A percentile compares a stretch with the other conserved stretches of the same genome.
Evolutionary conservation across 2,113 vertebrate genomes (phyloP).

Genomic region (Colinus virginianus): DNA sequence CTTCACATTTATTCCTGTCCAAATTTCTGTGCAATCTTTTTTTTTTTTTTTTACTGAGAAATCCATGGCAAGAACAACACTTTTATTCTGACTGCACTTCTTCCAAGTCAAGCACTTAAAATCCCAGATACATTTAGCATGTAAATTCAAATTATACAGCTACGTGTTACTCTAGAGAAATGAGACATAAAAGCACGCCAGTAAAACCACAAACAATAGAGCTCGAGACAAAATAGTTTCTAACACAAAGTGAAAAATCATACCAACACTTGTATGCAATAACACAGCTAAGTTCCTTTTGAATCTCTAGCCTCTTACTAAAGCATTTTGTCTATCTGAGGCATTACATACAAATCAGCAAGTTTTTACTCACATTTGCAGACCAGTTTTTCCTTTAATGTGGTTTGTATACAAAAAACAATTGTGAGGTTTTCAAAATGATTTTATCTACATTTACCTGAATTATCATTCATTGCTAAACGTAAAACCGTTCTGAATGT

Average conservation of each 20-base stretch:
- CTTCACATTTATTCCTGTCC: not conserved
- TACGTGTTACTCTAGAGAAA: slow-evolving; percentile 34
- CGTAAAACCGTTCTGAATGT: not conserved
- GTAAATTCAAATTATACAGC: slow-evolving; percentile 26
- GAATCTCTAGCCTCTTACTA: not conserved
- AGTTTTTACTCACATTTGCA: not conserved
- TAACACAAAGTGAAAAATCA: not conserved
- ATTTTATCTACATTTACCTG: not conserved
- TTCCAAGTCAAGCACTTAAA: slow-evolving; percentile 7
- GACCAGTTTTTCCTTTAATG: not conserved
- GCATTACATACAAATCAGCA: not conserved
- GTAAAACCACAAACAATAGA: not conserved
- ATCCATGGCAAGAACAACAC: slow-evolving; percentile 18
- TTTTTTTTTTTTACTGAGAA: not conserved
- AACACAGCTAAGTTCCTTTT: not conserved
- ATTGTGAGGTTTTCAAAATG: not conserved
- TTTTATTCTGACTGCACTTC: slow-evolving; percentile 57
- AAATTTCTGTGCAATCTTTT: not conserved
- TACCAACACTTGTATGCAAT: not conserved
- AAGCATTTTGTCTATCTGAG: not conserved
- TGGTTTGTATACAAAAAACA: not conserved
- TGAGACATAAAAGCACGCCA: slow-evolving; percentile 16
- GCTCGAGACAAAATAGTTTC: not conserved
- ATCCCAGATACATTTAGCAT: not conserved
- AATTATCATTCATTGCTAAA: not conserved